phyloP scores from a whole-genome alignment of 2,113 vertebrate species.

The human region DNA sequence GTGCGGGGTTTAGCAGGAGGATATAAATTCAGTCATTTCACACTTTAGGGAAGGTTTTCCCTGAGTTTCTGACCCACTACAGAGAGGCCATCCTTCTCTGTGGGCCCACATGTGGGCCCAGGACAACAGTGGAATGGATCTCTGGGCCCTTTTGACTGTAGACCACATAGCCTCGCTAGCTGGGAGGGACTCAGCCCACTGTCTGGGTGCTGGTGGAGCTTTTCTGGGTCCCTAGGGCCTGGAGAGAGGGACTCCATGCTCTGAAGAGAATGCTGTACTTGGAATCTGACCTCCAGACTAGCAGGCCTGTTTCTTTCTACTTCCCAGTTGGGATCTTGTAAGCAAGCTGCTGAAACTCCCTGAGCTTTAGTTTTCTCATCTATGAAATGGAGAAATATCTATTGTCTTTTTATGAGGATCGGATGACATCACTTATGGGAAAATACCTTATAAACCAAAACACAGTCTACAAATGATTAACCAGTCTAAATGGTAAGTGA shows the following conservation, averaged over 20 bases:
- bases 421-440: background rate
- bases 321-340: background rate
- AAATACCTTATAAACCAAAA: constrained; percentile 21
- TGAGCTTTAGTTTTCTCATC: constrained; percentile 1
- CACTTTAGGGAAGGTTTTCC: background rate
- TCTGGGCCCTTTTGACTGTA: background rate
- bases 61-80: background rate
- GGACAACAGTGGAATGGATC: background rate
- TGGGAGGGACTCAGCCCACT: background rate
- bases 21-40: background rate
- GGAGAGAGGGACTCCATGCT: background rate
- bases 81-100: background rate
- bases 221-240: background rate
- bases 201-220: background rate
- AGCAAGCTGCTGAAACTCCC: background rate
- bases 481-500: background rate
- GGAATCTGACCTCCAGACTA: background rate
- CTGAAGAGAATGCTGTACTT: background rate
- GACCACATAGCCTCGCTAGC: background rate
- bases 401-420: background rate
- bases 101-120: background rate
- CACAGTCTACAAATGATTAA: background rate
- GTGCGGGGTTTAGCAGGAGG: background rate
- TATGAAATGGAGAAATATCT: background rate
- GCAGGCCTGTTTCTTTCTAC: background rate